These are phyloP conservation scores for Potamilus streckersoni DNA, from an alignment of 1,140 invertebrate species.

Conservation along the genomic window DNA sequence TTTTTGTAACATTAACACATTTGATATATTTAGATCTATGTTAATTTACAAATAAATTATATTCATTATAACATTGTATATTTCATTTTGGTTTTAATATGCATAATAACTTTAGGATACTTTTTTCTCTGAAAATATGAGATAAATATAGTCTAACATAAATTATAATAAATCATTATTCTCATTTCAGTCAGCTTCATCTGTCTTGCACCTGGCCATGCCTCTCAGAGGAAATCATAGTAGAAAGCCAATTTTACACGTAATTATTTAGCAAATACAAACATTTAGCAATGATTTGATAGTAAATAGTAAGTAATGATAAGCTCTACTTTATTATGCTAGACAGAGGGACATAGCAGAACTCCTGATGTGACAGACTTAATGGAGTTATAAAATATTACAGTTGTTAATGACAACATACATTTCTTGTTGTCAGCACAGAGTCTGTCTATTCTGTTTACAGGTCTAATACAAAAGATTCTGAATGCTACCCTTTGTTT, in stretches of 20 bases:
- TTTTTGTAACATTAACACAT: no score
- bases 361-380: neutral
- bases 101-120: constrained; percentile 68
- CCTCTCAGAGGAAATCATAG: constrained; percentile 85
- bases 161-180: neutral
- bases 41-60: no score
- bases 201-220: constrained; percentile 89
- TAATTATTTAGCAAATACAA: constrained; percentile 37
- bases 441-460: neutral
- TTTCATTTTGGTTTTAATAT: no score
- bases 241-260: constrained; percentile 85
- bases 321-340: neutral
- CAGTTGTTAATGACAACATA: neutral
- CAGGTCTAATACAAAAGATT: no score
- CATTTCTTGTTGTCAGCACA: neutral
- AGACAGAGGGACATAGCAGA: neutral
- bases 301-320: neutral
- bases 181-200: constrained; percentile 76
- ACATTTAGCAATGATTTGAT: neutral
- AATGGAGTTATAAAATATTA: neutral
- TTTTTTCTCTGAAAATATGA: neutral
- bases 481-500: no score
- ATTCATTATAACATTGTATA: no score
- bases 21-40: no score
- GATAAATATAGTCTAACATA: neutral